Percentiles rank a stretch among this genome's conserved stretches.
Conservation (phyloP, 2,113 vertebrate genomes). For the Coptodon bakossiorum region DNA sequence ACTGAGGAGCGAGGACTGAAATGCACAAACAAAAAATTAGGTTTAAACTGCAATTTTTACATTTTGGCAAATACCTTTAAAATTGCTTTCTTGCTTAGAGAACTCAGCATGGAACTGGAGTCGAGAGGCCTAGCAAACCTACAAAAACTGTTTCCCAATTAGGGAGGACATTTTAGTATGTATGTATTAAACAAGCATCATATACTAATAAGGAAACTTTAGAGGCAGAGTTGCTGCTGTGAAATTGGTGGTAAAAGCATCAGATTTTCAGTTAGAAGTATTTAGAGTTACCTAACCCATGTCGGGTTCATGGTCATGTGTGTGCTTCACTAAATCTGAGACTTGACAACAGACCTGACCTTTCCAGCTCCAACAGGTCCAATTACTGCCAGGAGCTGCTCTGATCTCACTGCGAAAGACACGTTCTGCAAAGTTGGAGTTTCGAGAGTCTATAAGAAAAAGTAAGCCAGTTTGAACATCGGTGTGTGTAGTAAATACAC, state of each 20-base stretch:
- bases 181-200: not conserved
- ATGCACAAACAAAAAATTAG: not conserved
- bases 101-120: not conserved
- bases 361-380: conserved; percentile 95
- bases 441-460: conserved; percentile 68
- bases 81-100: not conserved
- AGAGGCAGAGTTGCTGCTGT: not conserved
- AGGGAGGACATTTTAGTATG: not conserved
- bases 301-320: not conserved
- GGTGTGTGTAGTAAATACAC: not conserved
- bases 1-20: conserved; percentile 87
- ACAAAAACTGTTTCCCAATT: not conserved
- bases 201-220: not conserved
- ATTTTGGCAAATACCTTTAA: not conserved
- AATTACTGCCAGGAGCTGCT: conserved; percentile 85
- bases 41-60: not conserved
- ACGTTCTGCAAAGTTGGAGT: conserved; percentile 80
- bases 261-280: not conserved
- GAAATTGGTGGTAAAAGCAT: not conserved
- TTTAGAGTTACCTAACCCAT: not conserved
- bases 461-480: not conserved
- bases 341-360: conserved; percentile 59
- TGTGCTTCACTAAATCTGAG: not conserved
- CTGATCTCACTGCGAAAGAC: conserved; percentile 78
- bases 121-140: not conserved